Conservation (phyloP, 1,140 invertebrate species). For the Saxidomus purpurata region DNA sequence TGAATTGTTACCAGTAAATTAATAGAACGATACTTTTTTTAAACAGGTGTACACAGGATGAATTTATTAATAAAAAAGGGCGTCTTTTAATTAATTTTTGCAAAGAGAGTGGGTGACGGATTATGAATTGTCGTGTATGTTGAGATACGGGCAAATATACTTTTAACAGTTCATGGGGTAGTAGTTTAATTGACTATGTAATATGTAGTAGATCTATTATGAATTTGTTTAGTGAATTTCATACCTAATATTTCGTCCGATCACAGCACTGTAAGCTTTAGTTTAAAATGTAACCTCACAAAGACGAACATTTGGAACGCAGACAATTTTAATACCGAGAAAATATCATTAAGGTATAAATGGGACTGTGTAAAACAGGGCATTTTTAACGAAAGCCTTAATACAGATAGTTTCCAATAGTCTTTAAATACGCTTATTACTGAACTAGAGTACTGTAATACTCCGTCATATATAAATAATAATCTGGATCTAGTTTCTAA, state of each 20-base stretch:
- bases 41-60: not conserved
- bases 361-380: too few relatives aligned
- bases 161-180: not conserved
- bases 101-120: not conserved
- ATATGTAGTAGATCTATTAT: not conserved
- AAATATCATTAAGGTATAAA: too few relatives aligned
- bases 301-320: not conserved
- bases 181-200: not conserved
- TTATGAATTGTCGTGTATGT: conserved; percentile 18
- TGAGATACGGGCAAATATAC: not conserved
- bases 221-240: not conserved
- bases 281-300: not conserved
- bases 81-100: not conserved
- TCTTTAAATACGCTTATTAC: too few relatives aligned
- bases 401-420: too few relatives aligned
- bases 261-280: not conserved
- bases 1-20: not conserved
- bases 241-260: too few relatives aligned
- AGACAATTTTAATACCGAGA: too few relatives aligned
- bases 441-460: not conserved
- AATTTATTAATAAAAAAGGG: not conserved
- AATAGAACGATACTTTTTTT: not conserved
- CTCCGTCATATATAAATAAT: not conserved
- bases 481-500: not conserved
- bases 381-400: not conserved